Evolutionary conservation across 2,113 vertebrate genomes (phyloP).

Genomic region (Vulpes ferrilata): DNA sequence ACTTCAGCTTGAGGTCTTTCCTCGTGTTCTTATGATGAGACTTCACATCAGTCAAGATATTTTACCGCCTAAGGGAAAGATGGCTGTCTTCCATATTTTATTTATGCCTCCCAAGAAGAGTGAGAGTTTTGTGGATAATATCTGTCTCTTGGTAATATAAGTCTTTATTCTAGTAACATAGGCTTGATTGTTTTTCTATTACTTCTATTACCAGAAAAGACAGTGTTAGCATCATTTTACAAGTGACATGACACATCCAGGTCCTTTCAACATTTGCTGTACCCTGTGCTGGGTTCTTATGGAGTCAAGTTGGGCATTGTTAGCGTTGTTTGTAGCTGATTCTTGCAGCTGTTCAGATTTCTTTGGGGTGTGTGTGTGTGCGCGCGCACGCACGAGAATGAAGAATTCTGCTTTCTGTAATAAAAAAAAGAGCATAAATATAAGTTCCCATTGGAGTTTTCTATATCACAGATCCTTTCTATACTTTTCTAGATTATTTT

Average conservation of each 20-base stretch:
- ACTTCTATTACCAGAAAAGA: background rate
- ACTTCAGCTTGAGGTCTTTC: too few species aligned
- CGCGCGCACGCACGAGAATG: background rate
- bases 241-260: fast-evolving
- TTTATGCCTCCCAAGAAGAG: background rate
- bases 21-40: background rate
- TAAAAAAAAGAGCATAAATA: background rate
- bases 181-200: too few species aligned
- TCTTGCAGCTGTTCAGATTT: background rate
- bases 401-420: background rate
- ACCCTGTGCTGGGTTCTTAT: fast-evolving
- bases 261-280: background rate
- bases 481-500: background rate
- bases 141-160: background rate
- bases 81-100: background rate
- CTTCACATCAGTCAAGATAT: too few species aligned
- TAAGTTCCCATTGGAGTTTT: background rate
- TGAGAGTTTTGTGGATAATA: background rate
- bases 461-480: background rate
- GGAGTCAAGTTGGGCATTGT: background rate
- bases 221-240: background rate
- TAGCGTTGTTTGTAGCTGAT: background rate
- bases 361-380: background rate
- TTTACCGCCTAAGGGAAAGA: too few species aligned
- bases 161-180: background rate